Percentiles rank a stretch among this genome's conserved stretches.
Conservation (phyloP, 2,888 invertebrate genomes). For the Hypselothyrea guttata region DNA sequence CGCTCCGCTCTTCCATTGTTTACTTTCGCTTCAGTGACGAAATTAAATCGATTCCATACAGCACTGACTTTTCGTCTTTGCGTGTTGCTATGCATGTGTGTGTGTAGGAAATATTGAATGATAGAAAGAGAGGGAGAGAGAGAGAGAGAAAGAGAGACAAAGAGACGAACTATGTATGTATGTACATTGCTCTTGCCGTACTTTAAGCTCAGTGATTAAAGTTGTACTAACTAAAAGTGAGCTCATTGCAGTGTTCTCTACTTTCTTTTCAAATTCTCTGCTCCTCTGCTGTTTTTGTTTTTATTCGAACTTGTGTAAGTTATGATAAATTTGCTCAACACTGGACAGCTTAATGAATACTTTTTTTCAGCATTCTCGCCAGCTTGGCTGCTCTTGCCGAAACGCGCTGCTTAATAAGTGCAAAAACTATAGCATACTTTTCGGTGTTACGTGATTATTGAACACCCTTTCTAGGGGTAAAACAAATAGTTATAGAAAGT, state of each 20-base stretch:
- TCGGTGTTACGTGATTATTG: neutral
- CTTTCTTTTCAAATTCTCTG: too few species aligned
- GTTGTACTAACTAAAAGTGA: neutral
- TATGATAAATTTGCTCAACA: constrained; percentile 69
- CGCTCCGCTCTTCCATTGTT: constrained; percentile 39
- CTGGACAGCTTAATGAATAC: constrained; percentile 72
- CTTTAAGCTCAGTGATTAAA: constrained; percentile 41
- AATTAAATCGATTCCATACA: constrained; percentile 66
- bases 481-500: too few species aligned
- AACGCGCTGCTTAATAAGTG: constrained; percentile 38
- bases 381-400: constrained; percentile 40
- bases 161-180: neutral
- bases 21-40: constrained; percentile 62
- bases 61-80: constrained; percentile 27
- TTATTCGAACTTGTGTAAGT: constrained; percentile 32
- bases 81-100: neutral
- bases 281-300: too few species aligned
- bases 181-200: constrained; percentile 7
- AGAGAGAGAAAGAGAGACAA: neutral
- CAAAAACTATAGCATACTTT: neutral
- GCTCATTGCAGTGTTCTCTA: too few species aligned
- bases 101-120: neutral
- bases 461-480: too few species aligned
- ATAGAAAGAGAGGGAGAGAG: neutral
- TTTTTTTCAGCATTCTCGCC: constrained; percentile 52